These are phyloP conservation scores for Galagoides demidoff DNA, from an alignment of 2,797 vertebrate genomes.

Conservation along the genomic window DNA sequence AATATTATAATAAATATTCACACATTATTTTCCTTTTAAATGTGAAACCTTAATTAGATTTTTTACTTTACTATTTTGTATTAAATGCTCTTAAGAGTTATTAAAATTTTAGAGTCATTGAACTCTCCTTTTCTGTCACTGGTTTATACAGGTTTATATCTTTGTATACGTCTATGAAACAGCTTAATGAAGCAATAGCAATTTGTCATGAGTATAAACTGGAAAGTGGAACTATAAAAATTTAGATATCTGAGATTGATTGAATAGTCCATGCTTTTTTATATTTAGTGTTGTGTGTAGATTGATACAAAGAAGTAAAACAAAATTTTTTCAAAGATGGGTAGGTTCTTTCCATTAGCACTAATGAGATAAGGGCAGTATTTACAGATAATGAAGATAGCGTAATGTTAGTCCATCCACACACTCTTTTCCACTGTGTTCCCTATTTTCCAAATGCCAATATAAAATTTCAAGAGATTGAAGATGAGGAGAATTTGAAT, in stretches of 20 bases:
- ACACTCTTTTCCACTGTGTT: not conserved
- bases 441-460: not conserved
- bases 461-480: conserved; percentile 6
- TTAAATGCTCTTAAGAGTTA: conserved; percentile 1
- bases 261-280: not conserved
- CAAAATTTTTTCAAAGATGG: not conserved
- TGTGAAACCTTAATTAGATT: conserved; percentile 19
- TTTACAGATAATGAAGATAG: not conserved
- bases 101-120: conserved; percentile 15
- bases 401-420: not conserved
- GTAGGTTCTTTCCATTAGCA: not conserved
- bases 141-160: not conserved
- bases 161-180: not conserved
- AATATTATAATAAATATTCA: not conserved
- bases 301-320: conserved; percentile 9
- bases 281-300: conserved; percentile 9
- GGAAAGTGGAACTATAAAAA: not conserved
- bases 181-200: not conserved
- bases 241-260: not conserved
- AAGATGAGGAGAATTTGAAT: conserved; percentile 11
- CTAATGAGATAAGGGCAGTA: not conserved
- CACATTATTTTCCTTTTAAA: conserved; percentile 16
- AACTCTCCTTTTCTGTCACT: conserved; percentile 30
- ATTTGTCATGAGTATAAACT: conserved; percentile 37
- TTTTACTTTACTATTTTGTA: conserved; percentile 31